These are phyloP conservation scores for Cheilosia pagana DNA, from an alignment of 2,888 invertebrate genomes.

Conservation along the genomic window DNA sequence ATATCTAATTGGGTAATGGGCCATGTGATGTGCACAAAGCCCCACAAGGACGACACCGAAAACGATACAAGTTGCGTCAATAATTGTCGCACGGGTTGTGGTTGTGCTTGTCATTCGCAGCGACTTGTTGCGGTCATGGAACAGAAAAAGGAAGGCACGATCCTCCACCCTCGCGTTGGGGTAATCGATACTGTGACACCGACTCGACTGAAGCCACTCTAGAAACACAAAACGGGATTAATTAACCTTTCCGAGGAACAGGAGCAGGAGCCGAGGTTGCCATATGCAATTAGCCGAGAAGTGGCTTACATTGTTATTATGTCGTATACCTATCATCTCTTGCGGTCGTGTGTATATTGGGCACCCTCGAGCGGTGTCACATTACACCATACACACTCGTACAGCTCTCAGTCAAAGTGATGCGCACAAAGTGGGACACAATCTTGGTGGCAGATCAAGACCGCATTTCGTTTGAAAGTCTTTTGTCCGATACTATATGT, in stretches of 20 bases:
- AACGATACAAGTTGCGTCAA: slow-evolving; percentile 20
- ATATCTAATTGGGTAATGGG: slow-evolving; percentile 63
- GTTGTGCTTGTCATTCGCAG: not conserved
- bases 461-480: slow-evolving; percentile 12
- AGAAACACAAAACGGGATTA: slow-evolving; percentile 64
- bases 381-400: slow-evolving; percentile 35
- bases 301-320: slow-evolving; percentile 52
- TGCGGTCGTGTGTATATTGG: slow-evolving; percentile 56
- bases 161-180: slow-evolving; percentile 64
- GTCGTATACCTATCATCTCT: too few species aligned
- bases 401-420: slow-evolving; percentile 31
- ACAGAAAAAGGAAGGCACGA: slow-evolving; percentile 35
- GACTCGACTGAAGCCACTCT: slow-evolving; percentile 20
- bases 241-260: slow-evolving; percentile 58
- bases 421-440: not conserved
- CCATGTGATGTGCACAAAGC: slow-evolving; percentile 67
- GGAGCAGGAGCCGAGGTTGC: slow-evolving; percentile 20
- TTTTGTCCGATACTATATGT: slow-evolving; percentile 4
- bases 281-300: slow-evolving; percentile 67
- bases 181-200: slow-evolving; percentile 55
- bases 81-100: slow-evolving; percentile 39
- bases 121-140: slow-evolving; percentile 53
- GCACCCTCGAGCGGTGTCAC: slow-evolving; percentile 35
- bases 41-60: slow-evolving; percentile 42
- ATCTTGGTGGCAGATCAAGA: slow-evolving; percentile 46